These are phyloP conservation scores for Hedychridium roseum DNA, from an alignment of 2,888 invertebrate genomes.

Conservation along the genomic window DNA sequence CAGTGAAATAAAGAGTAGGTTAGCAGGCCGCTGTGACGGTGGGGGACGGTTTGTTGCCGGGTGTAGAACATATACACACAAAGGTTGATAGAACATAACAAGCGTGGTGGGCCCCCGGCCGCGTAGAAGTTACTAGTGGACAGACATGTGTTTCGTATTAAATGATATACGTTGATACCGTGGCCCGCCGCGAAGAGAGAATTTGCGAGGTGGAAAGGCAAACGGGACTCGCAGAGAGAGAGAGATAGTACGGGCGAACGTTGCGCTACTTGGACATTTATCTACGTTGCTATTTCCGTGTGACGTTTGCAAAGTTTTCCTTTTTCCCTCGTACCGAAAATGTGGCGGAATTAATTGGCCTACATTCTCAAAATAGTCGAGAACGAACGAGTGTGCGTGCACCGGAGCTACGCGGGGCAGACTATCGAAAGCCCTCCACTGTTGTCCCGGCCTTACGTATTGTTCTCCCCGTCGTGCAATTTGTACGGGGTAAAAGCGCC, in stretches of 20 bases:
- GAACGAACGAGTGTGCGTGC: conserved; percentile 7
- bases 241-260: conserved; percentile 1
- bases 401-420: neutral
- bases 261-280: conserved; percentile 27
- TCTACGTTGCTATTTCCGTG: conserved; percentile 36
- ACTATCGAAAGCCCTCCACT: too few species aligned
- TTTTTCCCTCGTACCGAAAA: conserved; percentile 41
- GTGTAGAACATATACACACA: too few species aligned
- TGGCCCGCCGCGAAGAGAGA: conserved; percentile 3
- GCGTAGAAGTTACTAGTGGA: conserved; percentile 4
- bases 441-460: too few species aligned
- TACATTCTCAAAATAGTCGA: conserved; percentile 47
- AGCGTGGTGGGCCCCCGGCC: too few species aligned
- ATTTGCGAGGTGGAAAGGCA: neutral
- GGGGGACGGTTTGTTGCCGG: too few species aligned
- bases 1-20: too few species aligned
- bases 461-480: too few species aligned
- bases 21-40: too few species aligned
- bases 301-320: conserved; percentile 37
- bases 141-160: conserved; percentile 26
- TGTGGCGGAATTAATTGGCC: conserved; percentile 48
- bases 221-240: neutral
- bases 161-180: conserved; percentile 24
- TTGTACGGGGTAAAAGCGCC: too few species aligned
- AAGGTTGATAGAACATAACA: too few species aligned